These are phyloP conservation scores for Merluccius polli DNA, from an alignment of 2,797 vertebrate genomes.

Conservation along the genomic window DNA sequence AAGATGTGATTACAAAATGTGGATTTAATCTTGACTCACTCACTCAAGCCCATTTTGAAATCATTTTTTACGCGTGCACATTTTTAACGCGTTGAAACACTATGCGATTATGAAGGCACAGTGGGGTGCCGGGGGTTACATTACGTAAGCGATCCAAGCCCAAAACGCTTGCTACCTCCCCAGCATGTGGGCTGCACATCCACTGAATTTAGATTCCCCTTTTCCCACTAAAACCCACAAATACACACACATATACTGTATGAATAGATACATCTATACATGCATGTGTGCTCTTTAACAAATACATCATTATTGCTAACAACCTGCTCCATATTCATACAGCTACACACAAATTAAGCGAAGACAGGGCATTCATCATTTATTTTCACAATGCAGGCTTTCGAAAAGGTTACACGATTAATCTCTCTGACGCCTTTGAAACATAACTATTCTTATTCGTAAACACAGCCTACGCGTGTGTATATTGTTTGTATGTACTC, in stretches of 20 bases:
- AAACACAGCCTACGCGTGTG: background rate
- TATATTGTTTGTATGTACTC: background rate
- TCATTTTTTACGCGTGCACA: background rate
- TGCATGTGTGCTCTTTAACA: background rate
- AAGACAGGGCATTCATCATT: background rate
- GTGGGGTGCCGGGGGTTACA: background rate
- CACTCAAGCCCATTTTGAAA: slow-evolving; percentile 2
- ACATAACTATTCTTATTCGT: background rate
- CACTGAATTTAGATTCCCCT: background rate
- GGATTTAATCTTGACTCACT: slow-evolving; percentile 30
- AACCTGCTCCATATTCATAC: background rate
- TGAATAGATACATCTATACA: background rate
- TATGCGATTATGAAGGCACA: background rate
- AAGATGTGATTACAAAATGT: slow-evolving; percentile 24
- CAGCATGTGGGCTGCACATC: background rate
- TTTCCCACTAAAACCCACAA: background rate
- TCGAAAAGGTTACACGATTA: background rate
- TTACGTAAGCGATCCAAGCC: background rate
- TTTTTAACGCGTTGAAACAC: slow-evolving; percentile 41
- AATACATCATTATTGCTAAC: background rate
- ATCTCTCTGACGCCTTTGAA: background rate
- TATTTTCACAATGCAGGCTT: background rate
- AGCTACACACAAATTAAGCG: background rate
- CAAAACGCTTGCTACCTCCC: background rate
- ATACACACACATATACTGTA: background rate